Conservation (phyloP, 2,797 vertebrate species). For the Carduelis carduelis region DNA sequence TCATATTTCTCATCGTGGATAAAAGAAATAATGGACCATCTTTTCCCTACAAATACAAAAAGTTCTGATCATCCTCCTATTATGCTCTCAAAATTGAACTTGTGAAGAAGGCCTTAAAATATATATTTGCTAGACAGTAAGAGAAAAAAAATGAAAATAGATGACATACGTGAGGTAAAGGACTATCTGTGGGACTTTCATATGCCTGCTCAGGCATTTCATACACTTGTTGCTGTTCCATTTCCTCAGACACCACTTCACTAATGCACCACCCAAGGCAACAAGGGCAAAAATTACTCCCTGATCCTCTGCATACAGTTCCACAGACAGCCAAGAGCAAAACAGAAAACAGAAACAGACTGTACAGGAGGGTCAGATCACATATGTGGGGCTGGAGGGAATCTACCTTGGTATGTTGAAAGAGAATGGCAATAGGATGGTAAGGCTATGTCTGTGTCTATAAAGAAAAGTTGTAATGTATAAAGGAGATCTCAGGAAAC, state of each 20-base stretch:
- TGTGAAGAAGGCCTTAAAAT: not conserved
- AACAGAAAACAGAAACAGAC: not conserved
- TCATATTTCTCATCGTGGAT: not conserved
- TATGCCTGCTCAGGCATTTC: not conserved
- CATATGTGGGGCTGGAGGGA: not conserved
- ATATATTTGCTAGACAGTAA: not conserved
- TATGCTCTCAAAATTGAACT: not conserved
- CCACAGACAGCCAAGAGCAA: not conserved
- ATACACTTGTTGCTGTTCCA: fast-evolving
- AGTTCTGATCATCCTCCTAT: not conserved
- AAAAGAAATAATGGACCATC: not conserved
- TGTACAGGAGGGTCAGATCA: not conserved
- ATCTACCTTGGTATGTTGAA: not conserved
- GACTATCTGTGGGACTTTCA: not conserved
- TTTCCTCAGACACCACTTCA: not conserved
- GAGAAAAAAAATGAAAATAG: not conserved
- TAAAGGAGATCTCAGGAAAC: not conserved
- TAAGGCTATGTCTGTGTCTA: not conserved
- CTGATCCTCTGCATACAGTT: not conserved
- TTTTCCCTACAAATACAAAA: not conserved
- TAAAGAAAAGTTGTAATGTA: not conserved
- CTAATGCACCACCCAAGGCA: not conserved
- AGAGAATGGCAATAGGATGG: not conserved
- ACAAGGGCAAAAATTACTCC: not conserved
- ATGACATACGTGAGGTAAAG: not conserved